These are phyloP conservation scores for Lumbricus terrestris DNA, from an alignment of 2,888 invertebrate species.

Conservation along the genomic window DNA sequence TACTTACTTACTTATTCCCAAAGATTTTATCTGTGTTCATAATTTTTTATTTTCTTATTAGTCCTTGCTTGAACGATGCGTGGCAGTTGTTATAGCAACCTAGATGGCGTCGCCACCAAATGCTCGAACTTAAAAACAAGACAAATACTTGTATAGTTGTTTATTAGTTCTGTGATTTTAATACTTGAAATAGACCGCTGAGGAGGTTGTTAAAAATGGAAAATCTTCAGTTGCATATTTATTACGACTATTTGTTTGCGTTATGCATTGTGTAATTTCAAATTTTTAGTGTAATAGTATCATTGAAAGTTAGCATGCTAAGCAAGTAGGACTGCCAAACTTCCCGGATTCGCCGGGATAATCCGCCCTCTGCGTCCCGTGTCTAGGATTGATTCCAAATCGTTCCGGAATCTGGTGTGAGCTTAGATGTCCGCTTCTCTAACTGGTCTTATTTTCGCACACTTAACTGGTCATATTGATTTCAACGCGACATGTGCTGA, in stretches of 20 bases:
- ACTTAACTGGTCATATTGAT: too few relatives aligned
- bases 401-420: too few relatives aligned
- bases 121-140: not conserved
- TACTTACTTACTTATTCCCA: too few relatives aligned
- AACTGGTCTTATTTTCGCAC: too few relatives aligned
- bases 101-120: not conserved
- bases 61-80: not conserved
- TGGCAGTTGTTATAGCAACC: not conserved
- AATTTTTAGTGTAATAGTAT: not conserved
- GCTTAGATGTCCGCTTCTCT: too few relatives aligned
- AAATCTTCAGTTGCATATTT: not conserved
- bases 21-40: too few relatives aligned
- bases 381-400: too few relatives aligned
- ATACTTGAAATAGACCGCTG: not conserved
- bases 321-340: too few relatives aligned
- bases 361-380: too few relatives aligned
- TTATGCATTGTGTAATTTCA: not conserved
- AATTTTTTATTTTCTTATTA: too few relatives aligned
- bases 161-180: not conserved
- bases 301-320: not conserved
- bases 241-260: not conserved
- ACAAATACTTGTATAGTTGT: not conserved
- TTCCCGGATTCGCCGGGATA: too few relatives aligned
- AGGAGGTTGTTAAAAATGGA: not conserved
- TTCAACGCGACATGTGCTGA: too few relatives aligned